Evolutionary conservation across 1,140 invertebrate genomes (phyloP).

Genomic region (Thaumatotibia leucotreta): DNA sequence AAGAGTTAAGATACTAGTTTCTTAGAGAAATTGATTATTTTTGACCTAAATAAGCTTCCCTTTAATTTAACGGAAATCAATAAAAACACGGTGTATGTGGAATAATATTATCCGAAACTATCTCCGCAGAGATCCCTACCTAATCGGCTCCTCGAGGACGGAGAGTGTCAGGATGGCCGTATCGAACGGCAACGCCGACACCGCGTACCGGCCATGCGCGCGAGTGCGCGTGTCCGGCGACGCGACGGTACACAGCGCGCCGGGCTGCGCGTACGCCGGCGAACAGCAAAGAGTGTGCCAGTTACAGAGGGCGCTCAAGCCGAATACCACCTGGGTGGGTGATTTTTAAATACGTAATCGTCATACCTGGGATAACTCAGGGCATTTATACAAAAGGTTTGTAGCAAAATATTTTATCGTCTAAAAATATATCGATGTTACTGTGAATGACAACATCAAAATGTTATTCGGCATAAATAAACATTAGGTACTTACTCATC

Average conservation of each 20-base stretch:
- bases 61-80: too few relatives aligned
- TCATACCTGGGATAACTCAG: too few relatives aligned
- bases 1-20: too few relatives aligned
- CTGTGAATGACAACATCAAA: too few relatives aligned
- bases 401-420: too few relatives aligned
- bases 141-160: not conserved
- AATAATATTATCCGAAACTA: not conserved
- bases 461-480: too few relatives aligned
- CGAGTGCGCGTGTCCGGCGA: not conserved
- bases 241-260: not conserved
- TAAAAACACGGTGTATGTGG: not conserved
- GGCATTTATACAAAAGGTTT: too few relatives aligned
- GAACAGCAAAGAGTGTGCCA: not conserved
- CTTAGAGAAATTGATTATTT: too few relatives aligned
- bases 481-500: too few relatives aligned
- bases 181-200: not conserved
- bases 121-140: not conserved
- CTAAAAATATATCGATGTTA: too few relatives aligned
- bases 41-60: too few relatives aligned
- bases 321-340: not conserved
- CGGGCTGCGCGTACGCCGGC: not conserved
- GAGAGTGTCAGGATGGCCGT: not conserved
- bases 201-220: not conserved
- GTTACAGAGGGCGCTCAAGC: not conserved
- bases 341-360: too few relatives aligned